phyloP scores from a whole-genome alignment of 2,888 invertebrate genomes.

The Glaucopsyche alexis region DNA sequence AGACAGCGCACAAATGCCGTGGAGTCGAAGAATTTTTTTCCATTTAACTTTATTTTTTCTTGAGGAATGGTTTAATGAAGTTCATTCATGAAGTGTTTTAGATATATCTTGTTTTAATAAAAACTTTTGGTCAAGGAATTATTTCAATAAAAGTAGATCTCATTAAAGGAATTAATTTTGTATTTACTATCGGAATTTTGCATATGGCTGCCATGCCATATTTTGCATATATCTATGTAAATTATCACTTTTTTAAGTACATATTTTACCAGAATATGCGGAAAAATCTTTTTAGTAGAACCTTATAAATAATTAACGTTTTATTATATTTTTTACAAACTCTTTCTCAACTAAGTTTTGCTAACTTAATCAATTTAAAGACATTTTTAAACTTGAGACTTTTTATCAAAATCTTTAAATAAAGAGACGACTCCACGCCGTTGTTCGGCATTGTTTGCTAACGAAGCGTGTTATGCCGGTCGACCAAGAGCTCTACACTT shows the following conservation, averaged over 20 bases:
- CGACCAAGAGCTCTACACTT: conserved; percentile 75
- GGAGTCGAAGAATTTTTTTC: conserved; percentile 48
- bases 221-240: too few species aligned
- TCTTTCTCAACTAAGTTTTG: too few species aligned
- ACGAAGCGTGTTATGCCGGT: conserved; percentile 66
- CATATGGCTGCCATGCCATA: too few species aligned
- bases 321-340: too few species aligned
- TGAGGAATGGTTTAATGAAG: not conserved
- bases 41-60: conserved; percentile 30
- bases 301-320: too few species aligned
- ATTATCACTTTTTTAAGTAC: too few species aligned
- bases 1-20: conserved; percentile 52
- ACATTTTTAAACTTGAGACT: not conserved
- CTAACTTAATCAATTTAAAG: too few species aligned
- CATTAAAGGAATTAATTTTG: too few species aligned
- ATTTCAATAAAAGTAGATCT: not conserved
- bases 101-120: not conserved
- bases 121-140: not conserved
- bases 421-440: conserved; percentile 49
- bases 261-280: too few species aligned
- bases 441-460: conserved; percentile 72
- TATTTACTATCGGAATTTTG: too few species aligned
- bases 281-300: too few species aligned
- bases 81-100: not conserved
- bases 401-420: not conserved